Percentiles rank a stretch among this genome's conserved stretches.
These are phyloP conservation scores for Kryptolebias marmoratus DNA, from an alignment of 2,113 vertebrate species.

Conservation along the genomic window DNA sequence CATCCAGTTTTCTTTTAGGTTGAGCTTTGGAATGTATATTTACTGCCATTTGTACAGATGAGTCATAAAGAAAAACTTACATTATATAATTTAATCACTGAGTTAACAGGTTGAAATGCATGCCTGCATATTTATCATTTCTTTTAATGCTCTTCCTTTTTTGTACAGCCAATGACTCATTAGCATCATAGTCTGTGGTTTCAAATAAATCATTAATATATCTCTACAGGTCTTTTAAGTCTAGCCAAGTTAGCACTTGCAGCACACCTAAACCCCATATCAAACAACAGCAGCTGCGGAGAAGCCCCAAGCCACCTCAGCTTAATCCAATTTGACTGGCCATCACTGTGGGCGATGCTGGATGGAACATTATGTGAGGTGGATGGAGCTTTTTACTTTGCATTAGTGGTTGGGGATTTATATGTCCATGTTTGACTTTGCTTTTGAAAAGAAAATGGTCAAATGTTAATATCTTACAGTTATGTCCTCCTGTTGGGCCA, in stretches of 20 bases:
- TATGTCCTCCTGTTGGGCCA: constrained; percentile 13
- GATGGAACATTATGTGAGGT: constrained; percentile 78
- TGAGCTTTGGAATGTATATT: not conserved
- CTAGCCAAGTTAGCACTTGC: constrained; percentile 78
- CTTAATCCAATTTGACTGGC: constrained; percentile 85
- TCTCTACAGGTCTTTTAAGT: constrained; percentile 76
- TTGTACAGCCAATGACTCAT: constrained; percentile 59
- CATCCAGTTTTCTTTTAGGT: not conserved
- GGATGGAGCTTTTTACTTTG: constrained; percentile 77
- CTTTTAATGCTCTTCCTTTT: constrained; percentile 53
- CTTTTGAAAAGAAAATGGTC: constrained; percentile 56
- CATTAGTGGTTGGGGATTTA: constrained; percentile 72
- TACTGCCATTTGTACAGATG: not conserved
- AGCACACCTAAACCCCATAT: constrained; percentile 84
- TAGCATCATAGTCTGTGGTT: constrained; percentile 58
- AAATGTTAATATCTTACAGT: constrained; percentile 42
- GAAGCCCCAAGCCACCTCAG: constrained; percentile 79
- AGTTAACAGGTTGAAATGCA: constrained; percentile 1
- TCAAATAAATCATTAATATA: constrained; percentile 74
- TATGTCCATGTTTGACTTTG: constrained; percentile 67
- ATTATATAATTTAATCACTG: constrained; percentile 16
- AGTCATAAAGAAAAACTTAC: constrained; percentile 23
- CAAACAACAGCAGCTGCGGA: constrained; percentile 82
- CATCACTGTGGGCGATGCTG: constrained; percentile 81
- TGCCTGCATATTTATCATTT: constrained; percentile 35